A percentile compares a stretch with the other conserved stretches of the same genome.
Evolutionary conservation across 1,140 invertebrate genomes (phyloP).

Genomic region (Drosophila watanabei): DNA sequence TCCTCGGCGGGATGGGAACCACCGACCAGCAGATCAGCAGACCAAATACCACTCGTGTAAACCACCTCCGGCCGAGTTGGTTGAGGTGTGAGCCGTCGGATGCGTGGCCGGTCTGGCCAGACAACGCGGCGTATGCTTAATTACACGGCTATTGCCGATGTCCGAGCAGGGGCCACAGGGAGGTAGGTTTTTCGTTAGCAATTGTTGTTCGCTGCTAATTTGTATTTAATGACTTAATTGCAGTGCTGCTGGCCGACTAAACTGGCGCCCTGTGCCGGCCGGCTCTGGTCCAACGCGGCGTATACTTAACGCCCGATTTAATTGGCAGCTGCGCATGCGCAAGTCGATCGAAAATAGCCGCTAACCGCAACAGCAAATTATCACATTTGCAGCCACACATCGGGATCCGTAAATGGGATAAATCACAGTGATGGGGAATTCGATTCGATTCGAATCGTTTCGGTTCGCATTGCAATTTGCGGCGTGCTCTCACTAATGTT

Average conservation of each 20-base stretch:
- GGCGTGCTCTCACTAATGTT: constrained; percentile 42
- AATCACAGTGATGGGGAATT: constrained; percentile 25
- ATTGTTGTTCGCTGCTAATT: constrained; percentile 65
- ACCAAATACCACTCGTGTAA: constrained; percentile 31
- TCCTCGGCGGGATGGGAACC: constrained; percentile 3
- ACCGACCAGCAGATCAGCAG: constrained; percentile 37
- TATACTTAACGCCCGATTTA: constrained; percentile 42
- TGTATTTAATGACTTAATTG: constrained; percentile 80
- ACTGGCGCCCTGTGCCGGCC: constrained; percentile 38
- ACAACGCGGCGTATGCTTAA: constrained; percentile 71
- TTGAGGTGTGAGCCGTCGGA: constrained; percentile 22
- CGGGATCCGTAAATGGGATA: constrained; percentile 23
- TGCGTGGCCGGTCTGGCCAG: constrained; percentile 35
- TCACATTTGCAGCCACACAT: constrained; percentile 50
- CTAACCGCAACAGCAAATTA: constrained; percentile 49
- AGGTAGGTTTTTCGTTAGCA: constrained; percentile 3
- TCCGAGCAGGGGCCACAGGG: neutral
- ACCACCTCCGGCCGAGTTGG: constrained; percentile 12
- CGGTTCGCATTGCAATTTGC: constrained; percentile 23
- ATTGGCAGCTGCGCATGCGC: constrained; percentile 52
- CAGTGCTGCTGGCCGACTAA: constrained; percentile 18
- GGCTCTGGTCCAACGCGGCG: constrained; percentile 31
- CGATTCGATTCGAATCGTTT: constrained; percentile 17
- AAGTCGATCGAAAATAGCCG: constrained; percentile 23
- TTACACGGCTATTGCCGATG: constrained; percentile 42